A percentile compares a stretch with the other conserved stretches of the same genome.
phyloP scores from a whole-genome alignment of 2,113 vertebrate species.

The human region GRCh38 chr16:84499001-84499500 shows the following conservation, averaged over 20 bases:
- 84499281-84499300: neutral
- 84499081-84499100: neutral
- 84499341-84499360: rapidly evolving
- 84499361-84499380: neutral
- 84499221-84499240: too few relatives aligned
- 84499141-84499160: neutral
- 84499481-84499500: neutral
- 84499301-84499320: rapidly evolving
- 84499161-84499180: neutral
- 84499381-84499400: too few relatives aligned
- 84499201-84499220: neutral
- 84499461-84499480: neutral
- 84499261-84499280: too few relatives aligned
- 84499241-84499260: neutral
- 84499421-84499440: too few relatives aligned
- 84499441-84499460: rapidly evolving
- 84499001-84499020: neutral
- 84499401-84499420: too few relatives aligned
- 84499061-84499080: neutral
- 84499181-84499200: rapidly evolving
- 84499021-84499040: neutral
- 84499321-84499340: neutral
- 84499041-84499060: rapidly evolving
- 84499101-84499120: neutral
- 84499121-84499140: neutral